Evolutionary conservation across 2,888 invertebrate genomes (phyloP), one percentile per base, ranked within the genome.

Genomic region (Thecocarcelia acutangulata): DNA sequence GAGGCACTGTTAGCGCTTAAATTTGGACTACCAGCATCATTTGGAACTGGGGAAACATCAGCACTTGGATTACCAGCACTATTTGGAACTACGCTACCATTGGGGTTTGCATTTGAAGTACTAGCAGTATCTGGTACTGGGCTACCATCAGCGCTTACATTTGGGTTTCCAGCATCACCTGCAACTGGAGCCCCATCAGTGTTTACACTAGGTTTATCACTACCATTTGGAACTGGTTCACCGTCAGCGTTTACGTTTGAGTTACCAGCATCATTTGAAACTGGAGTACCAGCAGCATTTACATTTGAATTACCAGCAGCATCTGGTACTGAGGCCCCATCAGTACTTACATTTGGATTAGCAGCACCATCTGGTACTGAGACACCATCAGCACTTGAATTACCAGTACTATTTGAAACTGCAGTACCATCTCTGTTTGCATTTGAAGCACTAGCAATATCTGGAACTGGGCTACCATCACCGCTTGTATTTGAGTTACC

Each of bases 1-100:
- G 40, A 69, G 0, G 77, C 50, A 17, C 59, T 58, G 0, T 79
- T 52, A 63, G 58, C 56, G 42, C 58, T 80, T 3, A 72, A 64
- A 40, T 40, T n/a, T n/a, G n/a, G n/a, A n/a, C n/a, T 4, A 63
- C 17, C 63, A 24, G 24, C 80, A 15, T 15, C 6, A 12, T 46
- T 9, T 1, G 15, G 0, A 15, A 17, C 17, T 1, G 15, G 15
- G 11, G 6, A 8, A 15, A 5, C 6, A 15, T 46, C 17, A 3
- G 15, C 4, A 9, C 5, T 9, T 5, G 46, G 17, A 46, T 46
- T 0, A 46, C 1, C 46, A 15, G 28, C 28, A 3, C 64, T 28
- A 0, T 79, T 46, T 54, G 33, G 2, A 63, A 19, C 59, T 83
- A 54, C 19, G 40, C 6, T 1, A 1, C 33, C 33, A 33, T 9